Evolutionary conservation across 2,113 vertebrate genomes (phyloP), one percentile per base, ranked within the genome.

Genomic region (Paradisaea rubra): DNA sequence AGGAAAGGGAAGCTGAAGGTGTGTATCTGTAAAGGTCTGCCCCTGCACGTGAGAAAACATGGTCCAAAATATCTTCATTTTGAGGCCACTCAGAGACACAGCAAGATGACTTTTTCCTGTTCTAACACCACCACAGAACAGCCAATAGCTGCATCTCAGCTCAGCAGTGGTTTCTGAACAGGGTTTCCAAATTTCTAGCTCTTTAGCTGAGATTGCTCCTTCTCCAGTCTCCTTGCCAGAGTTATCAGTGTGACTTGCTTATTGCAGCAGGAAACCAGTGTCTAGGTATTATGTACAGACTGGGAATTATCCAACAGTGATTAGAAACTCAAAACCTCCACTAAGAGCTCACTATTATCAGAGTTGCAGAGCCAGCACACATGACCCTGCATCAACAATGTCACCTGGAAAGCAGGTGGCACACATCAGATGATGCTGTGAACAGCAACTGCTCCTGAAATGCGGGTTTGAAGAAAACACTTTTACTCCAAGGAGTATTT

Each of bases 301-400:
- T 24, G 20, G 22, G 15, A 71, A 61, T 24, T 8, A n/a, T 0
- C 2, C 63, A 76, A 6, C 7, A 7, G 44, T 1, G 15, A 53
- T 8, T 3, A 17, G 11, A 52, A 73, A 69, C 33, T 13, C 52
- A 23, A 11, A 45, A 16, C 6, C 15, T 33, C 4, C 24, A 22
- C 8, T 5, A 30, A 22, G 20, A 84, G 30, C 50, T 63, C 30
- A 1, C 0, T 7, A 3, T 19, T 8, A 12, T 0, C 13, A 18
- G 4, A 3, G 1, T 2, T 31, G 41, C 44, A 59, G 33, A 19
- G 30, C 11, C 35, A 42, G 19, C 66, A 12, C 0, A 0, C 3
- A 23, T 1, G 11, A 53, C 6, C 6, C 31, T 2, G 6, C 25
- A 1, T 0, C 0, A 3, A 23, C 53, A 23, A 3, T 4, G 6